Base-by-base conservation (phyloP, 2,113 vertebrate genomes). In the Malurus elegans region DNA sequence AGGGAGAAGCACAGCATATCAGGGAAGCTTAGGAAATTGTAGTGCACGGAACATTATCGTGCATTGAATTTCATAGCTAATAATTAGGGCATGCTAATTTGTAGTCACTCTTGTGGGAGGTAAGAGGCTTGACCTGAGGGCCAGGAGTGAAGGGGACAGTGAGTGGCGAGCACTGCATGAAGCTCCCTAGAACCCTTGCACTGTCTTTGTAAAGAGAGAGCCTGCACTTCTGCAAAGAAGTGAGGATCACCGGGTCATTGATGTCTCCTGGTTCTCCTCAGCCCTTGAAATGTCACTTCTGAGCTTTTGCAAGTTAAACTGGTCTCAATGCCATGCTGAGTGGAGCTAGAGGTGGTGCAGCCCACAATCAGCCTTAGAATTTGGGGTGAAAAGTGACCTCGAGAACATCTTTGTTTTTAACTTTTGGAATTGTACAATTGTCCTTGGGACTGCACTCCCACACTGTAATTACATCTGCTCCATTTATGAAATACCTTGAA, bases 401-500 rank as follows among this genome's bases (percentile, higher is more conserved):
- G 34, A 64, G 32, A 81, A 48, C 38, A 31, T 71, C 32, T 18
- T 36, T 28, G 23, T 85, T 89, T 66, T 10, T 78, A 54, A 70
- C 48, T 71, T 80, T 51, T 56, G 78, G 66, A 91, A 58, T 48
- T 78, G 28, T 61, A 48, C 48, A 34, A 3, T 26, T 76, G 58
- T 91, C n/a, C 71, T 62, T 18, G 34, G 69, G 66, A 73, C 24
- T 73, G 14, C 60, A n/a, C 38, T 91, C 58, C 70, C 64, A 75
- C 82, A 51, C 60, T 79, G 45, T 91, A 84, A 86, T 87, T 88
- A 82, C 56, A 83, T 75, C 76, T 86, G 64, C 84, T 86, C 87
- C 92, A 91, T 90, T 95, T 95, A 90, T 1, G 4, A 78, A 95
- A 93, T 90, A 72, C 48, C 23, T 2, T 70, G 62, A 94, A 80